Base-by-base conservation (phyloP, 1,140 invertebrate genomes). In the Orchestia grillus region DNA sequence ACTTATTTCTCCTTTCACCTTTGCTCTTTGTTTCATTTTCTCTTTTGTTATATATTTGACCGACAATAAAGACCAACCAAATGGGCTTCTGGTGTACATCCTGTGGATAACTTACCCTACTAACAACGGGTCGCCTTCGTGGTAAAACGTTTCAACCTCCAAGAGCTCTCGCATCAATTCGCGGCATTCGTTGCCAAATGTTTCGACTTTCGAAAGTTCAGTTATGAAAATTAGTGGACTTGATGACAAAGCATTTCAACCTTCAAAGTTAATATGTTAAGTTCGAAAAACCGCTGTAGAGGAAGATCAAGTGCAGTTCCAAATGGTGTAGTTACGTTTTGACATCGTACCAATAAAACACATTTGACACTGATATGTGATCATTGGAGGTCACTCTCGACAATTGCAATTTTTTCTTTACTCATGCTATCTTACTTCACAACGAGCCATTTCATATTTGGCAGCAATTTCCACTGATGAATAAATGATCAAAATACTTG, bases 61-160 rank as follows among this genome's bases (percentile, higher is more conserved):
- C 44, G 92, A 94, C 92, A 45, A 94, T 94, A 94, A 94, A 94
- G 92, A 94, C 92, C 43, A 94, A 47, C 16, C 40, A 94, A 11
- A 19, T 94, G 92, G 92, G 44, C 40, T 90, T 90, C 88, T 90
- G 88, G 88, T 90, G 88, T 90, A 77, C 36, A 36, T 77, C 62
- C 36, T 77, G 62, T 19, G 28, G 11, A 28, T 36, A 77, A 77
- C 62, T 23, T 28, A n/a, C 3, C 28, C 28, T 77, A 77, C 62
- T 77, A 77, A 77, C 62, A 77, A 77, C 36, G 1, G 36, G 62
- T 77, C 1, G 62, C 11, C 62, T 77, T 77, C 11, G 62, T 77
- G 62, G 62, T 28, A 77, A 77, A 77, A 77, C 62, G 11, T 77
- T 77, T 23, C 62, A 77, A 15, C 15, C 62, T 77, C 28, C 62